Percentiles rank a stretch among this genome's conserved stretches.
Conservation (phyloP, 2,888 invertebrate species). For the Stenolophus ochropezus region DNA sequence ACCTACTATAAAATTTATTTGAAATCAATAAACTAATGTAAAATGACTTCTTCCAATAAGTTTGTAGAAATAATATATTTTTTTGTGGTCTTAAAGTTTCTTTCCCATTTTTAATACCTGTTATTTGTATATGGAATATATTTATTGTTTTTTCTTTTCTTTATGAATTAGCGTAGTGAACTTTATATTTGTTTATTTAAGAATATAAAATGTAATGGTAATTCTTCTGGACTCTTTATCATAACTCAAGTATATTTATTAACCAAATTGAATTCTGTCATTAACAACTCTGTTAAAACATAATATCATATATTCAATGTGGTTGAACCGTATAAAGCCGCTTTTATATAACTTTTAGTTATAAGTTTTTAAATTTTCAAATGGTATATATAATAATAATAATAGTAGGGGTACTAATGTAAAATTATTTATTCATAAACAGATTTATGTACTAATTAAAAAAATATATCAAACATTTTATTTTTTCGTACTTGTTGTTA, state of each 20-base stretch:
- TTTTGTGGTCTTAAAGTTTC: no score
- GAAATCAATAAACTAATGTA: no score
- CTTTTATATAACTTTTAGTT: constrained; percentile 18
- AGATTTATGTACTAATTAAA: constrained; percentile 38
- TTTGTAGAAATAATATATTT: no score
- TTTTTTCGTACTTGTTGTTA: constrained; percentile 14
- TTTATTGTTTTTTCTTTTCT: no score
- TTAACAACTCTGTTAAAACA: no score
- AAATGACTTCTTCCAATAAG: no score
- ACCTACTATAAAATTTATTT: no score
- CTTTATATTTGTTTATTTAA: no score
- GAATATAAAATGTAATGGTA: neutral
- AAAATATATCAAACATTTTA: constrained; percentile 32
- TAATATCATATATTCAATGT: neutral
- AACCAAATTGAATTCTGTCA: neutral
- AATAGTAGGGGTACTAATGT: constrained; percentile 52
- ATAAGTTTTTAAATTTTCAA: constrained; percentile 44
- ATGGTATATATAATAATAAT: constrained; percentile 33
- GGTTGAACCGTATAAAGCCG: neutral
- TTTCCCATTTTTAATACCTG: no score
- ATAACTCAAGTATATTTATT: neutral
- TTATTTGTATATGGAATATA: no score
- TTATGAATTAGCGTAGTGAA: no score
- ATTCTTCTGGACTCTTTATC: neutral
- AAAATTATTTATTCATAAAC: constrained; percentile 20